phyloP scores from a whole-genome alignment of 2,113 vertebrate species.

The Dendropsophus ebraccatus region DNA sequence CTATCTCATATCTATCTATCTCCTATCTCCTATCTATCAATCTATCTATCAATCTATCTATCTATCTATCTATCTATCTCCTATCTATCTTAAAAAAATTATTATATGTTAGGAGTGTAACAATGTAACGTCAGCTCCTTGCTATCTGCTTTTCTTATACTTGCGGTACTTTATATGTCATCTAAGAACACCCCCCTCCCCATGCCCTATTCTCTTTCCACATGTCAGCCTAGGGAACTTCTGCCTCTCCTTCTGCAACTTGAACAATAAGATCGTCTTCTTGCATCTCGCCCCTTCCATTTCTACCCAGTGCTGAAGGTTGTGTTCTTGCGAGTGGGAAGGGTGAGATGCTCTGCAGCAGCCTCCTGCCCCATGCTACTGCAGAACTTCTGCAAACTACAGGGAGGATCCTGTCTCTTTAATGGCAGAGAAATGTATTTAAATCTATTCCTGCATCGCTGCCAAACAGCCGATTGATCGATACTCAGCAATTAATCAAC shows the following conservation, averaged over 20 bases:
- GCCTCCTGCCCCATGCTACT: not conserved
- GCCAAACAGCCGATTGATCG: conserved; percentile 63
- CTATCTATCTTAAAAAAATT: no score
- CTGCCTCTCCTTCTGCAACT: not conserved
- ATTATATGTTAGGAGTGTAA: no score
- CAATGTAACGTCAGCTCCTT: no score
- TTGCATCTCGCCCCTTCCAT: not conserved
- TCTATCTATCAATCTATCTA: no score
- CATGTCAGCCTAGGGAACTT: not conserved
- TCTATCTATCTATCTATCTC: no score
- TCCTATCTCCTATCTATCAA: no score
- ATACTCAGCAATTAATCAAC: conserved; percentile 65
- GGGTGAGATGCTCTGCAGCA: not conserved
- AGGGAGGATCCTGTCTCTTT: conserved; percentile 52
- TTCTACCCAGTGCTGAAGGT: not conserved
- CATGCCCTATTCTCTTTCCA: not conserved
- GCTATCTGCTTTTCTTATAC: not conserved
- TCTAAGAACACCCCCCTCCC: no score
- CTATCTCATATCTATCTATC: no score
- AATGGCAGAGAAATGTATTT: conserved; percentile 62
- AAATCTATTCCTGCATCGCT: conserved; percentile 59
- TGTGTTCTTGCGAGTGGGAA: not conserved
- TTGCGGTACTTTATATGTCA: not conserved
- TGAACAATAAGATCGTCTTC: not conserved
- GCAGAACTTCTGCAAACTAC: not conserved